Evolutionary conservation across 1,140 invertebrate species (phyloP).

Genomic region (Sipha flava): DNA sequence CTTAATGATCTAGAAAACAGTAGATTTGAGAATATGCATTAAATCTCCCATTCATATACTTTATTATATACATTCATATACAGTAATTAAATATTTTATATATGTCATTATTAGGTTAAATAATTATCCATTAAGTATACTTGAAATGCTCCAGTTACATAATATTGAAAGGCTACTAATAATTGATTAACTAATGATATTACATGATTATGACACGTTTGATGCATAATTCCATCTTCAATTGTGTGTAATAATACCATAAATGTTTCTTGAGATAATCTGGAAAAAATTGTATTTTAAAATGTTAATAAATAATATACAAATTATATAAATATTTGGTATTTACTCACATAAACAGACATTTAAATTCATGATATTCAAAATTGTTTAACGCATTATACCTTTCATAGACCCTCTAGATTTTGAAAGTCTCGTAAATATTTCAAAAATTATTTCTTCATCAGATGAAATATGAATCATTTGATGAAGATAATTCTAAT

Average conservation of each 20-base stretch:
- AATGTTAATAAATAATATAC: neutral
- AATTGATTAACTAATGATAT: too few species aligned
- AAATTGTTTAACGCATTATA: neutral
- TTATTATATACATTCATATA: too few species aligned
- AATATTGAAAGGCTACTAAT: too few species aligned
- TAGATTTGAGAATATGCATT: neutral
- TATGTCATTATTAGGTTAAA: too few species aligned
- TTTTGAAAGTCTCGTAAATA: neutral
- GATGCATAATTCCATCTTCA: neutral
- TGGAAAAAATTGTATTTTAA: neutral
- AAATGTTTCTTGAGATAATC: neutral
- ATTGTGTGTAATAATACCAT: neutral
- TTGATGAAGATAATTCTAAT: neutral
- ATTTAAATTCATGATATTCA: neutral
- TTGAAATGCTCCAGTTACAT: too few species aligned
- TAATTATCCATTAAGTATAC: too few species aligned
- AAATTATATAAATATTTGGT: neutral
- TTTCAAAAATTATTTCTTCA: neutral
- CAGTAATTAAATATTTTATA: too few species aligned
- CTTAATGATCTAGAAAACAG: neutral
- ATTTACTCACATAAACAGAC: neutral
- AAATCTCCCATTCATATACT: neutral
- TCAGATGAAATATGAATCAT: too few species aligned
- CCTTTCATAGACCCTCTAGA: neutral
- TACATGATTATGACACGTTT: too few species aligned